These are phyloP conservation scores for Oenanthe melanoleuca DNA, from an alignment of 2,113 vertebrate genomes.

Conservation along the genomic window DNA sequence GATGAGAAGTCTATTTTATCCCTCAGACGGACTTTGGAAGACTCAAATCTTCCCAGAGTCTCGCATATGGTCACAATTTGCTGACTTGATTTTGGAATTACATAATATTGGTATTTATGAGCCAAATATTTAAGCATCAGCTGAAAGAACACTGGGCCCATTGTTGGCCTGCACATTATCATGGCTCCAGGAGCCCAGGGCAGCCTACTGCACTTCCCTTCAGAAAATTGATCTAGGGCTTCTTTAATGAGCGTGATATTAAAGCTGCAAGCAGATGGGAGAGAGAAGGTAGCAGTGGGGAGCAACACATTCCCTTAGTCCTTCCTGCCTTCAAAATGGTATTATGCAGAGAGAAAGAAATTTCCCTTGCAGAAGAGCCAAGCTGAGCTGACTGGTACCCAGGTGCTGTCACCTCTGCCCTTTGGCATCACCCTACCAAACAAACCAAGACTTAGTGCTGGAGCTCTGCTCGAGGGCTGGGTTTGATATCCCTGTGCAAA, in stretches of 20 bases:
- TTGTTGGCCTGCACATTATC: slow-evolving; percentile 16
- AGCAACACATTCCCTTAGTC: background rate
- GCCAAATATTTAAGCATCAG: slow-evolving; percentile 43
- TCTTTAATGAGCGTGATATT: background rate
- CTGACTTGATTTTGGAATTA: slow-evolving; percentile 30
- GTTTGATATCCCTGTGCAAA: background rate
- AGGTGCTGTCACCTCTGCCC: background rate
- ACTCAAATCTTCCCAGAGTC: background rate
- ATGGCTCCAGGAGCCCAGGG: background rate
- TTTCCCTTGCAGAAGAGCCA: background rate
- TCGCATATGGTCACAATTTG: slow-evolving; percentile 23
- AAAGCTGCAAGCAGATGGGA: slow-evolving; percentile 7
- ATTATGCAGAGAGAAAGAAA: background rate
- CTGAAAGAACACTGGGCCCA: slow-evolving; percentile 21
- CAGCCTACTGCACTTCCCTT: background rate
- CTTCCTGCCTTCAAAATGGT: background rate
- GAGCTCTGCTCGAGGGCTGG: background rate
- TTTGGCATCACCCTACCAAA: background rate
- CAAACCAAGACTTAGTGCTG: background rate
- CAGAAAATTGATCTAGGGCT: background rate
- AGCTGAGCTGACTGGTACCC: background rate
- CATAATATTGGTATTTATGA: slow-evolving; percentile 44
- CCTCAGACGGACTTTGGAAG: background rate
- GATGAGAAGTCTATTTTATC: background rate
- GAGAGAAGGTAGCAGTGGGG: background rate